These are phyloP conservation scores for Alfaro cultratus DNA, from an alignment of 2,797 vertebrate species.

Conservation along the genomic window DNA sequence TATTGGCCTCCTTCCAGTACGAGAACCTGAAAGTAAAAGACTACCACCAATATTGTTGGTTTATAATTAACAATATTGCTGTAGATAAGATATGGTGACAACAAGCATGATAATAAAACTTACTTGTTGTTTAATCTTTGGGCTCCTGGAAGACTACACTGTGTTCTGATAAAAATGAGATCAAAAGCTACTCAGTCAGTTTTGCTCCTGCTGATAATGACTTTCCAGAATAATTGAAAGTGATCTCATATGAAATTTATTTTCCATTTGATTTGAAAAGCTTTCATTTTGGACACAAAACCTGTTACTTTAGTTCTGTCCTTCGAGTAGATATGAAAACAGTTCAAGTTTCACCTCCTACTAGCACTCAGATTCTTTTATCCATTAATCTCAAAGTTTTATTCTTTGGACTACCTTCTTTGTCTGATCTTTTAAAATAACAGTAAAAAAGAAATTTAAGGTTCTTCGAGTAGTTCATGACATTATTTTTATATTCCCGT, in stretches of 20 bases:
- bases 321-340: not conserved
- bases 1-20: not conserved
- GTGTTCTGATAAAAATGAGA: not conserved
- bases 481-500: not conserved
- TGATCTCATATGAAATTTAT: not conserved
- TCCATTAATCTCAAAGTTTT: not conserved
- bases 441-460: not conserved
- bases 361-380: not conserved
- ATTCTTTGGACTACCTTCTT: not conserved
- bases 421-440: slow-evolving; percentile 5
- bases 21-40: not conserved
- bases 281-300: not conserved
- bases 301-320: not conserved
- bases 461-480: not conserved
- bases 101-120: not conserved
- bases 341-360: not conserved
- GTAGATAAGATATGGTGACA: not conserved
- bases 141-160: not conserved
- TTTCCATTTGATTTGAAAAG: not conserved
- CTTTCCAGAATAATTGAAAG: not conserved
- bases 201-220: not conserved
- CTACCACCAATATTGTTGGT: not conserved
- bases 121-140: not conserved
- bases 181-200: not conserved
- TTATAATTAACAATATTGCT: not conserved